Percentiles rank a stretch among this genome's conserved stretches.
Evolutionary conservation across 2,888 invertebrate species (phyloP).

Genomic region (Sylvicola cinctus): DNA sequence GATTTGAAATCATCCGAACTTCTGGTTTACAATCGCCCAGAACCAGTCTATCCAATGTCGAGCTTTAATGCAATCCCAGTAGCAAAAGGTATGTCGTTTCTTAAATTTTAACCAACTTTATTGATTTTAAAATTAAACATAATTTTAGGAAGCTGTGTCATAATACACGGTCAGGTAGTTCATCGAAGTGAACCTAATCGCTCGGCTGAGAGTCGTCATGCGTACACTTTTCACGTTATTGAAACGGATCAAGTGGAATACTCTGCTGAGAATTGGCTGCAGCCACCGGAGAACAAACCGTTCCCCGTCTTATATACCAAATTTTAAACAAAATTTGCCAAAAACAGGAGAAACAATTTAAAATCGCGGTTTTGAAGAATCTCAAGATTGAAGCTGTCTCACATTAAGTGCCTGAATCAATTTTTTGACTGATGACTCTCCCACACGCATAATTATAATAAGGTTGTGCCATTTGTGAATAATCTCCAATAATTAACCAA

Average conservation of each 20-base stretch:
- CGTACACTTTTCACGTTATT: conserved; percentile 87
- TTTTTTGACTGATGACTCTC: too few relatives aligned
- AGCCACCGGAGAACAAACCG: conserved; percentile 43
- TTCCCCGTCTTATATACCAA: conserved; percentile 42
- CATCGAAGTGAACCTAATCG: conserved; percentile 80
- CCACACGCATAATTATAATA: too few relatives aligned
- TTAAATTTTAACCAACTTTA: conserved; percentile 2
- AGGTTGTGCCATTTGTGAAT: too few relatives aligned
- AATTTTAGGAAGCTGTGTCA: conserved; percentile 54
- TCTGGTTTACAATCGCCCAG: conserved; percentile 46
- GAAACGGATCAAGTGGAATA: conserved; percentile 58
- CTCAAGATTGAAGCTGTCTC: too few relatives aligned
- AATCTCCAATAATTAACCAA: too few relatives aligned
- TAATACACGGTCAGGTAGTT: conserved; percentile 84
- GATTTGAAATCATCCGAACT: conserved; percentile 36
- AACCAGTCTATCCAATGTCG: conserved; percentile 46
- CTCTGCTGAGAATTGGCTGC: conserved; percentile 70
- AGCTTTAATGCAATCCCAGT: conserved; percentile 64
- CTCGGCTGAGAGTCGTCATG: conserved; percentile 66
- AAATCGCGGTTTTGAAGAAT: too few relatives aligned
- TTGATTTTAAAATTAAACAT: neutral
- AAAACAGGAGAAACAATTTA: too few relatives aligned
- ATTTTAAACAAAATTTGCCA: neutral
- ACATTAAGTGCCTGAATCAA: too few relatives aligned
- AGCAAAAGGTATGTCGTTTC: conserved; percentile 50